phyloP scores from a whole-genome alignment of 2,888 invertebrate species.

The Harpagoxenus sublaevis region DNA sequence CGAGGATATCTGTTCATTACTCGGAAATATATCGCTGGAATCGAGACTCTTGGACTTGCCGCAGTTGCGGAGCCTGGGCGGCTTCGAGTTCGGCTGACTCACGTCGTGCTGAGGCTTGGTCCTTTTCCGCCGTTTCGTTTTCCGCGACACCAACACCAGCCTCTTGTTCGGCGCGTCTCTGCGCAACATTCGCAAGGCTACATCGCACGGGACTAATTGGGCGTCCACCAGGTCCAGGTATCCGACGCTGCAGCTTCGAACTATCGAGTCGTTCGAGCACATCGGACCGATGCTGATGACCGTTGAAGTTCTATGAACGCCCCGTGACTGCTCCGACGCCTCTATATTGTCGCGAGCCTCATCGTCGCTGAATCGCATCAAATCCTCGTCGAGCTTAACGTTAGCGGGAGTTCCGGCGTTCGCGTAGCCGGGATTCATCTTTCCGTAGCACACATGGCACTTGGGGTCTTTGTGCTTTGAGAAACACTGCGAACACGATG shows the following conservation, averaged over 20 bases:
- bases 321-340: conserved; percentile 62
- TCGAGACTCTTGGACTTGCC: conserved; percentile 95
- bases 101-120: conserved; percentile 83
- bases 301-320: conserved; percentile 87
- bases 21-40: conserved; percentile 92
- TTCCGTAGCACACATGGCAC: conserved; percentile 73
- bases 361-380: conserved; percentile 91
- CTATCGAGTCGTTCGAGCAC: conserved; percentile 90
- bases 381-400: conserved; percentile 87
- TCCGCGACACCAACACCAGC: conserved; percentile 91
- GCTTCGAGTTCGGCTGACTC: conserved; percentile 81
- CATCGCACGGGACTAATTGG: conserved; percentile 91
- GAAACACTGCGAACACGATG: conserved; percentile 71
- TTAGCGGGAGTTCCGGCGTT: conserved; percentile 51
- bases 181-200: conserved; percentile 90
- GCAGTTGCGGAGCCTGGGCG: conserved; percentile 89
- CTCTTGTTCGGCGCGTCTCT: conserved; percentile 92
- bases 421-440: conserved; percentile 70
- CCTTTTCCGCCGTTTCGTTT: conserved; percentile 87
- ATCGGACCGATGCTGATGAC: conserved; percentile 90
- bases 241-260: conserved; percentile 95
- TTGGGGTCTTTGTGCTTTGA: conserved; percentile 76
- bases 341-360: conserved; percentile 85
- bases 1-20: conserved; percentile 85
- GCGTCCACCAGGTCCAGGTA: conserved; percentile 94